Percentiles rank a stretch among this genome's conserved stretches.
These are phyloP conservation scores for Nyctibius bracteatus DNA, from an alignment of 2,113 vertebrate species.

Conservation along the genomic window DNA sequence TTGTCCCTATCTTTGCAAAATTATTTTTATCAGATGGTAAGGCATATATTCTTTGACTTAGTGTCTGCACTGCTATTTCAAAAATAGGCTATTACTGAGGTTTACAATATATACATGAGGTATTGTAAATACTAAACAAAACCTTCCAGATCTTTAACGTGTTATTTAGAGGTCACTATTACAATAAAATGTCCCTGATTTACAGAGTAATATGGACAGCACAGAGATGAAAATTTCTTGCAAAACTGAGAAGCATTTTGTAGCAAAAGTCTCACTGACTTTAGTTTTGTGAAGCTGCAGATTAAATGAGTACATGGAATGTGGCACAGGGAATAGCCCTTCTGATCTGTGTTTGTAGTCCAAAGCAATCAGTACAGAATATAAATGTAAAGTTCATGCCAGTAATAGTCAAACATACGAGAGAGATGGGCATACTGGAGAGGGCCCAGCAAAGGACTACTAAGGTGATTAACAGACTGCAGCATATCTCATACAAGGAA, in stretches of 20 bases:
- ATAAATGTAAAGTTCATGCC: neutral
- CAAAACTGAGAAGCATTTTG: neutral
- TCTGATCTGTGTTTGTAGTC: neutral
- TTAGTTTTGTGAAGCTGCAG: neutral
- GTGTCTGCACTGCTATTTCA: neutral
- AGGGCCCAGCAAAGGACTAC: neutral
- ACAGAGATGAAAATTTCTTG: neutral
- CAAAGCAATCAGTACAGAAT: fast-evolving
- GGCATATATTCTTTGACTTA: neutral
- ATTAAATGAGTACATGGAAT: neutral
- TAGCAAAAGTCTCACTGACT: neutral
- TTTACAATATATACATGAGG: neutral
- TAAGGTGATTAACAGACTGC: neutral
- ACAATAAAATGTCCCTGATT: neutral
- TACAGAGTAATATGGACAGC: neutral
- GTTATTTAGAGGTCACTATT: neutral
- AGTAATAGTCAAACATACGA: neutral
- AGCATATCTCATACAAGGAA: neutral
- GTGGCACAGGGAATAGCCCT: neutral
- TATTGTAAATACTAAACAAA: neutral
- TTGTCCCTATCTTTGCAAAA: neutral
- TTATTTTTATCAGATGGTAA: neutral
- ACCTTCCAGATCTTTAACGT: neutral
- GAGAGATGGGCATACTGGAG: neutral
- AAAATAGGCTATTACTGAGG: neutral